Evolutionary conservation across 2,888 invertebrate genomes (phyloP).

Genomic region (Noctua fimbriata): DNA sequence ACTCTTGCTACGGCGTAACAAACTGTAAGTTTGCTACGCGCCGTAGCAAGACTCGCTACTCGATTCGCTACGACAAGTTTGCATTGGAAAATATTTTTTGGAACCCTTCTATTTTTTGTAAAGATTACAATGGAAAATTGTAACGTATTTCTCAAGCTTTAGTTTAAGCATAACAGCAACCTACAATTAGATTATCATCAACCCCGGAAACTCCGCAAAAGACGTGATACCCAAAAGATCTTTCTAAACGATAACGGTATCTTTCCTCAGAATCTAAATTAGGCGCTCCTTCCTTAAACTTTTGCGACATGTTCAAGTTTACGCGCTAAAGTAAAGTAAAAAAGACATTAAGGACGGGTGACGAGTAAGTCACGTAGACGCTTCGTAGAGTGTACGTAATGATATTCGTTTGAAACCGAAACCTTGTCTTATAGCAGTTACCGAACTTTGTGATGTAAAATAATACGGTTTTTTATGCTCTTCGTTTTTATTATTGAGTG

Average conservation of each 20-base stretch:
- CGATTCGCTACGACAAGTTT: background rate
- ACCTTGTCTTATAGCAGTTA: constrained; percentile 44
- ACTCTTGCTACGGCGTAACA: constrained; percentile 16
- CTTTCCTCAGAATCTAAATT: constrained; percentile 48
- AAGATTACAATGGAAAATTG: background rate
- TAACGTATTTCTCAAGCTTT: background rate
- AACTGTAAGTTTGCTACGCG: no score
- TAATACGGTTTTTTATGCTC: constrained; percentile 20
- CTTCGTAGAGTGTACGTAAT: constrained; percentile 22
- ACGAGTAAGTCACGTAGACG: constrained; percentile 44
- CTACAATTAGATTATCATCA: background rate
- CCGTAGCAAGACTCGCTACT: no score
- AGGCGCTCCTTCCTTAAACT: constrained; percentile 36
- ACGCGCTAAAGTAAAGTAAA: constrained; percentile 35
- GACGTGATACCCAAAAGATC: constrained; percentile 14
- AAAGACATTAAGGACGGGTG: constrained; percentile 43
- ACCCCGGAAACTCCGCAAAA: constrained; percentile 13
- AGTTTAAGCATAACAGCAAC: background rate
- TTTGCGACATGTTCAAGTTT: constrained; percentile 42
- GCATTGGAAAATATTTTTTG: background rate
- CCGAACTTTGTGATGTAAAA: constrained; percentile 27
- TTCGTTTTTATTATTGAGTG: constrained; percentile 3
- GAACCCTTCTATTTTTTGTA: background rate
- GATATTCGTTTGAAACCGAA: constrained; percentile 48
- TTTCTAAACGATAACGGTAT: constrained; percentile 31